Evolutionary conservation across 2,797 vertebrate genomes (phyloP), one percentile per base, ranked within the genome.

Genomic region (Eulemur rubriventer): DNA sequence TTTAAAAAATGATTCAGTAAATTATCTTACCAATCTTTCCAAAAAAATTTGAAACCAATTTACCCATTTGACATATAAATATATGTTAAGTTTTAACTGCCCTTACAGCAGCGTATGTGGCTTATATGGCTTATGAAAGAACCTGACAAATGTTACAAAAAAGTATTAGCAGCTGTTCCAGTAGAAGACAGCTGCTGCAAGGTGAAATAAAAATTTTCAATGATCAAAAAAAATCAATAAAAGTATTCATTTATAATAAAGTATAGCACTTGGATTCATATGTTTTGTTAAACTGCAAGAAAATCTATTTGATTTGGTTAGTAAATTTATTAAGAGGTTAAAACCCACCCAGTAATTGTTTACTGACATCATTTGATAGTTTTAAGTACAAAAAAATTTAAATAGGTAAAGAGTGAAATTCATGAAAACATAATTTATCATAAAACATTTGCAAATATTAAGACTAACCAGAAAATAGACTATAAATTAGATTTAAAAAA

Each of bases 351-450:
- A 63, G 50, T 63, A 35, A 97, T 6, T 48, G 1, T 88, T 84
- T 92, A 91, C 17, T 89, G 46, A 96, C 57, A 97, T 97, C 43
- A 88, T 76, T 73, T 79, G 28, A 28, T 82, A 43, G 16, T 82
- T 91, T 94, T 73, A 93, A 97, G 85, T 59, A 73, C 9, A 38
- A 97, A 80, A 55, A 82, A 92, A 93, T 48, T 87, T 85, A 93
- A 24, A 67, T 22, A 75, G 8, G 2, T 63, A 85, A 84, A 97
- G 80, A 93, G 67, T 28, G 41, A 97, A 96, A 97, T 95, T 90
- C 79, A 48, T 38, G 16, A 83, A 75, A 65, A 16, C 20, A 59
- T 83, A 6, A 85, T 82, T 93, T 75, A n/a, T 28, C 65, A 86
- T 18, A 80, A 83, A 78, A 87, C 10, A 92, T 67, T 55, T 72